phyloP scores from a whole-genome alignment of 2,113 vertebrate species.

The Turdus rufiventris region DNA sequence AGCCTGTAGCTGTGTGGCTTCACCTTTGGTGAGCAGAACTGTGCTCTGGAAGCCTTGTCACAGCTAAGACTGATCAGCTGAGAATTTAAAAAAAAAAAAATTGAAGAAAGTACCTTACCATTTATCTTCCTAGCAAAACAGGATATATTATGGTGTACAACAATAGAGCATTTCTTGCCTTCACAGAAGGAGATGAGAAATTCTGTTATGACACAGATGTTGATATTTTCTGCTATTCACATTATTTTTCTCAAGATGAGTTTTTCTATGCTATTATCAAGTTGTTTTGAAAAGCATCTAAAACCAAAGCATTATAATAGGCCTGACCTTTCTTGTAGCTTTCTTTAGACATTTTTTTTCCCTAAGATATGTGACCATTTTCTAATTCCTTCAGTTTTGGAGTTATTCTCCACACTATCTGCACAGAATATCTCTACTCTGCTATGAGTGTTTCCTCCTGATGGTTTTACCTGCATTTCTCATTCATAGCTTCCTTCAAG shows the following conservation, averaged over 20 bases:
- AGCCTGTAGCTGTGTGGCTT: not conserved
- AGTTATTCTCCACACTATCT: not conserved
- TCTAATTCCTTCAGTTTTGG: not conserved
- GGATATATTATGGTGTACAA: not conserved
- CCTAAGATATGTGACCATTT: not conserved
- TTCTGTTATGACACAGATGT: not conserved
- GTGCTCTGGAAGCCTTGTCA: not conserved
- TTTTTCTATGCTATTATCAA: not conserved
- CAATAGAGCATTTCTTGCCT: not conserved
- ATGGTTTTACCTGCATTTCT: not conserved
- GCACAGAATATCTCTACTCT: not conserved
- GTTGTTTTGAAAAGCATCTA: not conserved
- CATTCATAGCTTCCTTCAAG: not conserved
- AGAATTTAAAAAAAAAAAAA: not conserved
- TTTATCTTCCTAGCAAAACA: not conserved
- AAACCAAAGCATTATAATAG: not conserved
- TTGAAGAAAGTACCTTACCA: accelerated
- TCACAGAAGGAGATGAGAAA: not conserved
- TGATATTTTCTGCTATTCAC: not conserved
- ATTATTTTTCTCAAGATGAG: not conserved
- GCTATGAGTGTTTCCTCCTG: not conserved
- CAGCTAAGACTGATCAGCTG: not conserved
- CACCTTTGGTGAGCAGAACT: not conserved
- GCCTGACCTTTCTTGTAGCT: not conserved
- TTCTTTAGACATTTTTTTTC: not conserved